These are phyloP conservation scores for Myotis lucifugus DNA, from an alignment of 2,113 vertebrate genomes.

Conservation along the genomic window DNA sequence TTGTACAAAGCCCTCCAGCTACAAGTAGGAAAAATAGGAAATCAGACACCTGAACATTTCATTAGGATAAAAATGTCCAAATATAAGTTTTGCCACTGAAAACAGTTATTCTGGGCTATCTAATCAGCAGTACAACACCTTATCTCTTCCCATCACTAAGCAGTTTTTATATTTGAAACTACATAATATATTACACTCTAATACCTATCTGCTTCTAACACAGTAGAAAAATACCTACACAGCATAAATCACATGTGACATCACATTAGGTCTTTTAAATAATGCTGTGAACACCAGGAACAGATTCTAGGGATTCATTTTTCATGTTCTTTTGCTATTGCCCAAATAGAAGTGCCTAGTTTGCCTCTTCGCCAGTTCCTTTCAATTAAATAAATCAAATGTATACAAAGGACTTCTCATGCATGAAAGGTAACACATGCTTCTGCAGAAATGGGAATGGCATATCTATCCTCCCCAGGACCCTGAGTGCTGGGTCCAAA, in stretches of 20 bases:
- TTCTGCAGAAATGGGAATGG: not conserved
- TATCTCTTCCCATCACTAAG: conserved; percentile 65
- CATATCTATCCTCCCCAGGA: not conserved
- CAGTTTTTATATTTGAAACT: conserved; percentile 63
- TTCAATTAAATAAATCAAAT: conserved; percentile 70
- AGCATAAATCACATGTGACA: conserved; percentile 80
- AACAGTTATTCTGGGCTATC: conserved; percentile 54
- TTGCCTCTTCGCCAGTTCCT: conserved; percentile 61
- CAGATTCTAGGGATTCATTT: conserved; percentile 48
- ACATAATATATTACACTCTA: conserved; percentile 67
- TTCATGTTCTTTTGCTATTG: conserved; percentile 70
- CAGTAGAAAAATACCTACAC: conserved; percentile 68
- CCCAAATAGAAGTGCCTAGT: conserved; percentile 49
- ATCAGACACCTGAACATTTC: conserved; percentile 57
- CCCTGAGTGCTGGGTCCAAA: too few species aligned
- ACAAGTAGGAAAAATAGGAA: conserved; percentile 22
- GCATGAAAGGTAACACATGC: not conserved
- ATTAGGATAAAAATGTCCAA: conserved; percentile 57
- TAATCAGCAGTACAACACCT: conserved; percentile 64
- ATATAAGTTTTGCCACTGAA: conserved; percentile 41
- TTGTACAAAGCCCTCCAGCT: not conserved
- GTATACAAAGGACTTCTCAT: conserved; percentile 28
- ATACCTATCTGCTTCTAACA: conserved; percentile 72
- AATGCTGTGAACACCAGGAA: conserved; percentile 72
- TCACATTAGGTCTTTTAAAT: conserved; percentile 79